Conservation (phyloP, 2,888 invertebrate genomes). For the Osedax frankpressi region DNA sequence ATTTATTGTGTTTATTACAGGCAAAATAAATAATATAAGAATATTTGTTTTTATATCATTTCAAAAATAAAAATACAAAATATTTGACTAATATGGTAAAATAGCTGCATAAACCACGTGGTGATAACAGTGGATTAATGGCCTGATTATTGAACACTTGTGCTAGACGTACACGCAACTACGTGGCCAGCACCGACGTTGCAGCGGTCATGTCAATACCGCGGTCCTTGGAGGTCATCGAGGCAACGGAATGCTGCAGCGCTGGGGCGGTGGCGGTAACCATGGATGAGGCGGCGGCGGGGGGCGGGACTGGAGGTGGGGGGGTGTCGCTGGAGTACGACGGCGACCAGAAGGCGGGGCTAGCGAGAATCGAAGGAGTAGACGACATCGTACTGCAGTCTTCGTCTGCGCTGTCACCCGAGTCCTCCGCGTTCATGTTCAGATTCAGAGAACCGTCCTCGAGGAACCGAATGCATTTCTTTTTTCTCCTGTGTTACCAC, state of each 20-base stretch:
- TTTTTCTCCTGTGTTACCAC: constrained; percentile 48
- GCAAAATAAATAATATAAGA: background rate
- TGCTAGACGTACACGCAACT: background rate
- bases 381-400: background rate
- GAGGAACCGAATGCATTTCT: constrained; percentile 48
- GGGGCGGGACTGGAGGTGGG: background rate
- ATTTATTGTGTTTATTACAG: background rate
- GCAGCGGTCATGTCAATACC: background rate
- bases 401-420: constrained; percentile 18
- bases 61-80: background rate
- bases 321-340: background rate
- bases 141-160: background rate
- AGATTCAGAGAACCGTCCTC: constrained; percentile 33
- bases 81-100: background rate
- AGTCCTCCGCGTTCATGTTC: constrained; percentile 30
- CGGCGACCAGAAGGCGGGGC: background rate
- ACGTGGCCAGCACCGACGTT: background rate
- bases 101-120: background rate
- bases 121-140: background rate
- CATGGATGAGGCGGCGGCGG: background rate
- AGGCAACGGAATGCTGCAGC: background rate
- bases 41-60: background rate
- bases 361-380: background rate
- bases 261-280: background rate
- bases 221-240: background rate